phyloP scores from a whole-genome alignment of 2,888 invertebrate genomes.

The Trissolcus japonicus region DNA sequence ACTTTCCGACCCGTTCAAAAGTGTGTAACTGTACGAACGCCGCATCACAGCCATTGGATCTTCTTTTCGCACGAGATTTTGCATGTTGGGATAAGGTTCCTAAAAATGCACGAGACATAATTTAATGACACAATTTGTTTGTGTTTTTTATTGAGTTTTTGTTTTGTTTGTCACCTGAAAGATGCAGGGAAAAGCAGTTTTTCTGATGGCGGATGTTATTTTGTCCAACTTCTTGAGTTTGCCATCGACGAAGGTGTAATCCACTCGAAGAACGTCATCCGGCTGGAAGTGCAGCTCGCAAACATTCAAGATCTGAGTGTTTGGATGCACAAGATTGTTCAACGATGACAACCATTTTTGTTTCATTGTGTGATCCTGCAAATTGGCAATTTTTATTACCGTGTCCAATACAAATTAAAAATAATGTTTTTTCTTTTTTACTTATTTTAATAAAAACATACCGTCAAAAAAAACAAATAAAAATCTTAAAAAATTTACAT shows the following conservation, averaged over 20 bases:
- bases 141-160: background rate
- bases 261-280: conserved; percentile 21
- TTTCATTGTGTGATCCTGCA: conserved; percentile 14
- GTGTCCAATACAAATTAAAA: background rate
- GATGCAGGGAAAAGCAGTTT: conserved; percentile 14
- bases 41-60: background rate
- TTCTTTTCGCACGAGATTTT: conserved; percentile 8
- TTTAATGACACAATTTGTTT: background rate
- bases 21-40: conserved; percentile 1
- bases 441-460: background rate
- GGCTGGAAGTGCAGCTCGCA: conserved; percentile 30
- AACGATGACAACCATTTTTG: conserved; percentile 22
- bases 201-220: conserved; percentile 12
- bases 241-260: conserved; percentile 17
- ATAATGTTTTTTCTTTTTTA: background rate
- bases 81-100: conserved; percentile 25
- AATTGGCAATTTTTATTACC: background rate
- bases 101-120: conserved; percentile 7
- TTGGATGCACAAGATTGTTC: conserved; percentile 21
- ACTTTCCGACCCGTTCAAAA: background rate
- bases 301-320: conserved; percentile 22
- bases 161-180: conserved; percentile 13
- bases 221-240: conserved; percentile 22
- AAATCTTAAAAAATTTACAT: too few species aligned
- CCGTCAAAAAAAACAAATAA: background rate